Percentiles rank a stretch among this genome's conserved stretches.
These are phyloP conservation scores for Clepsis dumicolana DNA, from an alignment of 2,888 invertebrate genomes.

Conservation along the genomic window DNA sequence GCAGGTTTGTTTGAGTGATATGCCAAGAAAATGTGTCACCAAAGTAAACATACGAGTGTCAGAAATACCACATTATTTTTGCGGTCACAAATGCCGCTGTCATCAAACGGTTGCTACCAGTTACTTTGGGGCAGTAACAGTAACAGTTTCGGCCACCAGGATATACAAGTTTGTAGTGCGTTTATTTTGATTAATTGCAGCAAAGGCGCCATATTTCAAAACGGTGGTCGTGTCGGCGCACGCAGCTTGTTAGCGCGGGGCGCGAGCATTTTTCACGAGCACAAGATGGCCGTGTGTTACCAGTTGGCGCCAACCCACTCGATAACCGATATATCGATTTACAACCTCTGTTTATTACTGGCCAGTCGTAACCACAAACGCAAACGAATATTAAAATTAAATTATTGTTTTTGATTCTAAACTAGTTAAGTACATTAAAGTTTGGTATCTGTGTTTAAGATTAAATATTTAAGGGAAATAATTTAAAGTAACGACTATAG, in stretches of 20 bases:
- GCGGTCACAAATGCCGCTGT: slow-evolving; percentile 49
- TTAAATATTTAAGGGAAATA: slow-evolving; percentile 29
- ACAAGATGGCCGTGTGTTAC: slow-evolving; percentile 60
- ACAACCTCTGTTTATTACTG: slow-evolving; percentile 62
- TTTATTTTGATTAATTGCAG: slow-evolving; percentile 61
- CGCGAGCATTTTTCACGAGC: slow-evolving; percentile 63
- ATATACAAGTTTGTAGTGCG: slow-evolving; percentile 12
- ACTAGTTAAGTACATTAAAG: not conserved
- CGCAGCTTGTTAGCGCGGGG: slow-evolving; percentile 60
- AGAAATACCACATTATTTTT: slow-evolving; percentile 31
- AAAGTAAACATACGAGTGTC: slow-evolving; percentile 50
- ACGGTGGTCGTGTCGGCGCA: slow-evolving; percentile 51
- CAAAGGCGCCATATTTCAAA: slow-evolving; percentile 62
- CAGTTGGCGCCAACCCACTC: slow-evolving; percentile 67
- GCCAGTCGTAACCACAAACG: slow-evolving; percentile 45
- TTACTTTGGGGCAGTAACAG: not conserved
- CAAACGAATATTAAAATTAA: slow-evolving; percentile 59
- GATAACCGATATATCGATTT: slow-evolving; percentile 64
- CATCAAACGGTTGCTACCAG: not conserved
- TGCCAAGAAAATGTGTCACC: slow-evolving; percentile 58
- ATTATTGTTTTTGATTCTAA: slow-evolving; percentile 49
- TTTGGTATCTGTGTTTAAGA: slow-evolving; percentile 19
- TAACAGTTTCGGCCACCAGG: slow-evolving; percentile 3
- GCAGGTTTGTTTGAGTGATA: slow-evolving; percentile 58
- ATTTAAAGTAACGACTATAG: slow-evolving; percentile 39